phyloP scores from a whole-genome alignment of 2,113 vertebrate genomes.

The Lanius ludovicianus region DNA sequence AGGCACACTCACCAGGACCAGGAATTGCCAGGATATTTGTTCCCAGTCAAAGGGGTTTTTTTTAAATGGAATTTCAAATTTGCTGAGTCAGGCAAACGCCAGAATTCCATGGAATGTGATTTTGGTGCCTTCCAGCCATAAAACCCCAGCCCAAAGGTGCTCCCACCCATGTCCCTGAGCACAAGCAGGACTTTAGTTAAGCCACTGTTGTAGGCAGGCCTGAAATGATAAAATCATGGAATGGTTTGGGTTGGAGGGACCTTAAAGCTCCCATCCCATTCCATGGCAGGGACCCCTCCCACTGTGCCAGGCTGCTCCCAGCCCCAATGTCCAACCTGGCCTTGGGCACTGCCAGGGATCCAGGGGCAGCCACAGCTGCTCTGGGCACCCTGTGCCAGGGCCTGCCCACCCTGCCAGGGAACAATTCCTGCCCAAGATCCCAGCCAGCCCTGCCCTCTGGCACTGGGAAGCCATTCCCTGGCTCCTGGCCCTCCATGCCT shows the following conservation, averaged over 20 bases:
- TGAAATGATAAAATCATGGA: neutral
- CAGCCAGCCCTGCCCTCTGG: neutral
- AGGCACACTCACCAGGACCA: neutral
- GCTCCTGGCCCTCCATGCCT: fast-evolving
- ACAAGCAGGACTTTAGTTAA: neutral
- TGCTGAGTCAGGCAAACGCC: neutral
- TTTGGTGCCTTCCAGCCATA: neutral
- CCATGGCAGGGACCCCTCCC: neutral
- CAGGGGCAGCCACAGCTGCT: neutral
- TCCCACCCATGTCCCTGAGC: fast-evolving
- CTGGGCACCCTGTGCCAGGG: neutral
- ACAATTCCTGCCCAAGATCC: neutral
- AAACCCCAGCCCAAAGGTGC: neutral
- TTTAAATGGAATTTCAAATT: neutral
- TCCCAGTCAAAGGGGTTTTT: neutral
- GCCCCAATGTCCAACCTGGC: neutral
- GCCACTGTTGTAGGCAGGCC: neutral
- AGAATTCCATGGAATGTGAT: neutral
- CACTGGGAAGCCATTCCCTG: neutral
- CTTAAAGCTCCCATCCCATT: neutral
- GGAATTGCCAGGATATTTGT: neutral
- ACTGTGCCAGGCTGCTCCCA: neutral
- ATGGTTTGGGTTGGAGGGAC: neutral
- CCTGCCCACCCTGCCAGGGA: neutral
- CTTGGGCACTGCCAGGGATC: neutral